Evolutionary conservation across 2,888 invertebrate genomes (phyloP).

Genomic region (Teinopalpus imperialis): DNA sequence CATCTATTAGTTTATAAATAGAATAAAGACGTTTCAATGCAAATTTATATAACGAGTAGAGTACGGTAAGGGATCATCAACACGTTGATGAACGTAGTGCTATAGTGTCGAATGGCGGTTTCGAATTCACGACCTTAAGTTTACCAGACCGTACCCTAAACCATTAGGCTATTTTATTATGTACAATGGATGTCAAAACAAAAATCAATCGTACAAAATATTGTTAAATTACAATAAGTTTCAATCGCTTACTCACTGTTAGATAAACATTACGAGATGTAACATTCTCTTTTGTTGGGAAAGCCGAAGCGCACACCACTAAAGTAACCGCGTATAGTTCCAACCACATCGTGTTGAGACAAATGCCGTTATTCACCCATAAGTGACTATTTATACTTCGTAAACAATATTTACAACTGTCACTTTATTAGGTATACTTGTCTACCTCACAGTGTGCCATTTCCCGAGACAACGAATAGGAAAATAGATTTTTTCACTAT

Average conservation of each 20-base stretch:
- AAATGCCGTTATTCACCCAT: conserved; percentile 21
- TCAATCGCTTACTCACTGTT: conserved; percentile 21
- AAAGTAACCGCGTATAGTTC: conserved; percentile 23
- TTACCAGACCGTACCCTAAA: no score
- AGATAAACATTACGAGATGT: conserved; percentile 6
- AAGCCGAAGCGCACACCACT: conserved; percentile 21
- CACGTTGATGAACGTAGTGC: no score
- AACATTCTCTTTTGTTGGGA: conserved; percentile 13
- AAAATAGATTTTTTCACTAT: conserved; percentile 11
- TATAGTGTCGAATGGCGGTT: no score
- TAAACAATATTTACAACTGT: conserved; percentile 24
- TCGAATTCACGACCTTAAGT: no score
- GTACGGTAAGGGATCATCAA: no score
- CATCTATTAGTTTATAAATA: no score
- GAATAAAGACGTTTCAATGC: no score
- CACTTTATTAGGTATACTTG: conserved; percentile 28
- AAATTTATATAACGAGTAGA: no score
- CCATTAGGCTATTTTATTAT: no score
- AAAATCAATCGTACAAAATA: no score
- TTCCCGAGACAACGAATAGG: not conserved
- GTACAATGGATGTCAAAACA: no score
- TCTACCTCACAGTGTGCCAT: conserved; percentile 2
- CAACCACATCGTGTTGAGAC: conserved; percentile 26
- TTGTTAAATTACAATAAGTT: no score
- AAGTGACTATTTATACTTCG: conserved; percentile 6